Evolutionary conservation across 2,888 invertebrate species (phyloP), one percentile per base, ranked within the genome.

Genomic region (Drosophila paracracens): DNA sequence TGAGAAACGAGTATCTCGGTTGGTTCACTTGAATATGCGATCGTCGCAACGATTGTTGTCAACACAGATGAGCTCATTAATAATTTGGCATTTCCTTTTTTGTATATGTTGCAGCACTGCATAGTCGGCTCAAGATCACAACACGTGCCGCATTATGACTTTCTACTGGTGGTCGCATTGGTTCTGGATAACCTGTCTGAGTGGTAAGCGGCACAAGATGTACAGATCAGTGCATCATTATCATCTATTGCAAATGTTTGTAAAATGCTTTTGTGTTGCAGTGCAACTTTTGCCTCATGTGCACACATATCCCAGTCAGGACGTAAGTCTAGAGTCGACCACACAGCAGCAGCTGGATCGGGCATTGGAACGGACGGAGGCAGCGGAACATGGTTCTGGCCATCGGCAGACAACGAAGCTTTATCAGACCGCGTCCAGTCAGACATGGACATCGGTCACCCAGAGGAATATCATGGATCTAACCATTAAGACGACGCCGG

Each of bases 131-230:
- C 61, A 90, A 84, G 79, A 91, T 82, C 87, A 73, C 76, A 88
- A 79, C 67, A 87, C 82, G 88, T 81, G 80, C 58, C 70, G 74
- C 86, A 92, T 95, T 96, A 97, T 96, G 96, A 96, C 96, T 94
- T 94, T 96, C 92, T 96, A 96, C 94, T 96, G 96, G 96, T 97
- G 97, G 96, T 96, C 96, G 95, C 96, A 97, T 93, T 97, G 97
- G 96, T 97, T 97, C 94, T 97, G 97, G 97, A 96, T 97, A 94
- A 97, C 96, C 92, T 78, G 83, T 62, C 66, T 91, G n/a, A 74
- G 83, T 67, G 90, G 92, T 92, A 71, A 88, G 87, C 31, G 16
- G 16, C 25, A 8, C 25, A 16, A 25, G 8, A 25, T 8, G 1
- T 16, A 16, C 21, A 4, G 16, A 8, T 16, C 16, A 16, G 7